These are phyloP conservation scores for Leptocoma aspasia DNA, from an alignment of 2,113 vertebrate species.

Conservation along the genomic window DNA sequence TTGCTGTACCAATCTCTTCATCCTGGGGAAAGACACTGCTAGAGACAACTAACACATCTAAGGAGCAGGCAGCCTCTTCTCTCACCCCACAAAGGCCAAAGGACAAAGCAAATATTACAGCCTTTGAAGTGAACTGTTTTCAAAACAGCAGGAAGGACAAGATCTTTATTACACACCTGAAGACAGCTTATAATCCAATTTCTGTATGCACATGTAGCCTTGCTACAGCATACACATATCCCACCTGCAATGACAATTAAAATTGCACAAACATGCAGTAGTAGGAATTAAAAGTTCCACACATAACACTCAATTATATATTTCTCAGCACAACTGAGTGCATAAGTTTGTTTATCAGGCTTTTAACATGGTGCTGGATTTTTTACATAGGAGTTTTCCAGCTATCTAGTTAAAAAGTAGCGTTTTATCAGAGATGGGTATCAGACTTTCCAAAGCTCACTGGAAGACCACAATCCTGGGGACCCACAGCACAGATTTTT, in stretches of 20 bases:
- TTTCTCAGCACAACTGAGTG: neutral
- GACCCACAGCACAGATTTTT: neutral
- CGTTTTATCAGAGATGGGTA: neutral
- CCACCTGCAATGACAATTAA: neutral
- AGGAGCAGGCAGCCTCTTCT: neutral
- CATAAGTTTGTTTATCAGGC: neutral
- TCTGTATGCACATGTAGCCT: neutral
- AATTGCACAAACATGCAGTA: neutral
- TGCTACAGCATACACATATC: neutral
- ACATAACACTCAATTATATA: neutral
- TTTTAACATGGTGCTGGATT: neutral
- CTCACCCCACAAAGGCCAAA: neutral
- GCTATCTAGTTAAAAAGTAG: neutral
- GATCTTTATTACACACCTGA: neutral
- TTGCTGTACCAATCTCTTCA: conserved; percentile 1
- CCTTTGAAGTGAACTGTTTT: conserved; percentile 31
- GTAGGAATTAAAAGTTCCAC: neutral
- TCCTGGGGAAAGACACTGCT: neutral
- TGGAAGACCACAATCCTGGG: fast-evolving
- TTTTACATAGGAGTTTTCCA: neutral
- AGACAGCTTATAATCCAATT: neutral
- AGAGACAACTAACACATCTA: neutral
- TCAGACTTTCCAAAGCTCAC: fast-evolving
- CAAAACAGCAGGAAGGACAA: neutral
- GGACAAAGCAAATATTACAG: conserved; percentile 9